A percentile compares a stretch with the other conserved stretches of the same genome.
Evolutionary conservation across 1,140 invertebrate genomes (phyloP).

Genomic region (Whitmania pigra): DNA sequence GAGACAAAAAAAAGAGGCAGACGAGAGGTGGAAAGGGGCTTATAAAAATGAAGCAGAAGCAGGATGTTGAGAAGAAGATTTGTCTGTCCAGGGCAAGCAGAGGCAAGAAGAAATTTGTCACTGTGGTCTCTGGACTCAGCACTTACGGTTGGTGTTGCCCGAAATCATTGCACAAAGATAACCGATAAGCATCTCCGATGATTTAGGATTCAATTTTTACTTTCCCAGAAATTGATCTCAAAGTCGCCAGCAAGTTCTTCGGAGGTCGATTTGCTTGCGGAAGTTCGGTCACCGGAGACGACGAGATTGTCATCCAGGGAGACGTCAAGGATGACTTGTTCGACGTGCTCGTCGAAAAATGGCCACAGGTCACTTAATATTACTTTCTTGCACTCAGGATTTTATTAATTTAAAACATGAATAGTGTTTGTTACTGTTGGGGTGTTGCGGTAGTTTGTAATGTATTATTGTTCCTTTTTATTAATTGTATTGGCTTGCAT

Average conservation of each 20-base stretch:
- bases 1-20: constrained; percentile 85
- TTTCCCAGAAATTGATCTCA: constrained; percentile 79
- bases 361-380: constrained; percentile 60
- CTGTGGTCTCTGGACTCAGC: constrained; percentile 56
- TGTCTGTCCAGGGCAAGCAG: constrained; percentile 75
- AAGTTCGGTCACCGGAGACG: constrained; percentile 90
- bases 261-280: constrained; percentile 95
- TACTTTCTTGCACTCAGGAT: background rate
- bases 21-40: constrained; percentile 68
- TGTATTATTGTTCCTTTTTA: constrained; percentile 14
- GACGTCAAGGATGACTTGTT: constrained; percentile 84
- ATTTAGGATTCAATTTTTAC: too few species aligned
- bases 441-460: background rate
- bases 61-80: constrained; percentile 51
- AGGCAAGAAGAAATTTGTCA: constrained; percentile 97
- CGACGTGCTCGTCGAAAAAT: constrained; percentile 93
- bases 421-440: constrained; percentile 11
- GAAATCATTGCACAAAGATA: background rate
- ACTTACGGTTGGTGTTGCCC: constrained; percentile 60
- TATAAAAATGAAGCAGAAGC: constrained; percentile 73
- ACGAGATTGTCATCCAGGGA: constrained; percentile 97
- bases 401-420: background rate
- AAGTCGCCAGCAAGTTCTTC: constrained; percentile 95
- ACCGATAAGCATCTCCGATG: too few species aligned
- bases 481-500: constrained; percentile 25